Base-by-base conservation (phyloP, 2,888 invertebrate species). In the Psylliodes chrysocephalus region DNA sequence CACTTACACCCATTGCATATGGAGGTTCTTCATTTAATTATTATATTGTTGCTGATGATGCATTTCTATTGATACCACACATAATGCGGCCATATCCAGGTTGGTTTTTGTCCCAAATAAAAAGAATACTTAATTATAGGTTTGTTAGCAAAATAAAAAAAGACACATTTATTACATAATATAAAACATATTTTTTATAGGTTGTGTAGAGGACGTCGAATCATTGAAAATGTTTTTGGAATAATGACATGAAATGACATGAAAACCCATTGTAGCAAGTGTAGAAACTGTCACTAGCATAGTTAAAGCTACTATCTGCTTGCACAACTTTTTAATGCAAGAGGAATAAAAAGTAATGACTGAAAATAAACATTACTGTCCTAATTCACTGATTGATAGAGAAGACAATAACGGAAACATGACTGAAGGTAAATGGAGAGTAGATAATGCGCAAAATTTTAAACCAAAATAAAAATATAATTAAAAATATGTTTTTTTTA, bases 241-340 rank as follows among this genome's bases (percentile, higher is more conserved):
- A 25, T 25, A 5, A 5, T 25, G 25, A 25, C 14, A 35, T 14
- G 49, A 30, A 57, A 38, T 33, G 46, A 33, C 25, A 47, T 35
- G 15, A 22, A 57, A 57, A 22, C 18, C 35, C n/a, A 49, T 57
- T 35, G 49, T 38, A 22, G 47, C 49, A n/a, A n/a, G n/a, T n/a
- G n/a, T 35, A 35, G 19, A 18, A 47, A 57, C 47, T 12, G 47
- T 38, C 7, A 22, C 33, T 10, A 19, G 38, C 6, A 49, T 49
- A 14, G 49, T 57, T 22, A 57, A 49, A 49, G 57, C 49, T 1
- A 49, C 49, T 38, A 33, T 57, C 8, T 56, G 47, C 22, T 28
- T 57, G 18, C 57, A 57, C 46, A 57, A 57, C 46, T 57, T 12
- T 17, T 15, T 47, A 2, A 47, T 57, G 22, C 33, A 35, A 5